phyloP scores from a whole-genome alignment of 2,888 invertebrate species.

The Opisthograptis luteolata region DNA sequence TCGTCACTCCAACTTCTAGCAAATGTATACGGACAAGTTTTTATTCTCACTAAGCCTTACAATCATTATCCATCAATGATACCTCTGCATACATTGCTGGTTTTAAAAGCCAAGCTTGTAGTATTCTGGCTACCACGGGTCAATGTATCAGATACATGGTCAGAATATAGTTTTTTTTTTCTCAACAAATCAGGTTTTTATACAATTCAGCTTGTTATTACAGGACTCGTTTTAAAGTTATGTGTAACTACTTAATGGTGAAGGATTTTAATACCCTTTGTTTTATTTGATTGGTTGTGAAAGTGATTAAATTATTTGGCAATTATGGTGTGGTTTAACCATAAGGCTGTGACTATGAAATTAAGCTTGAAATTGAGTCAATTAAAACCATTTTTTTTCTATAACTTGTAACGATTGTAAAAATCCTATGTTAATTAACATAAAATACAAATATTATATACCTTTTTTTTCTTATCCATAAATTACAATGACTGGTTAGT shows the following conservation, averaged over 20 bases:
- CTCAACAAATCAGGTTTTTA: constrained; percentile 16
- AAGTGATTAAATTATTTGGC: constrained; percentile 13
- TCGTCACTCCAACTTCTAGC: constrained; percentile 6
- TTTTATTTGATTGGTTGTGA: constrained; percentile 22
- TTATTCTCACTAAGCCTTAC: constrained; percentile 26
- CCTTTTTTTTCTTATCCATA: too few species aligned
- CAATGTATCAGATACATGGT: constrained; percentile 27
- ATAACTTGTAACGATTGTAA: too few species aligned
- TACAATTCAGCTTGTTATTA: constrained; percentile 9
- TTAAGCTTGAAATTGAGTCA: too few species aligned
- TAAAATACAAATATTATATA: too few species aligned
- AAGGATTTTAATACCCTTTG: constrained; percentile 17
- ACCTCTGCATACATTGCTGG: constrained; percentile 20
- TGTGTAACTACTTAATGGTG: constrained; percentile 16
- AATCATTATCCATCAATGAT: constrained; percentile 22
- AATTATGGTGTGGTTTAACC: constrained; percentile 4
- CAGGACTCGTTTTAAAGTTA: constrained; percentile 9
- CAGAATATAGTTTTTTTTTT: constrained; percentile 18
- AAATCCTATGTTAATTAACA: too few species aligned
- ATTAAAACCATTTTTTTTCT: too few species aligned
- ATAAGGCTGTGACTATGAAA: too few species aligned
- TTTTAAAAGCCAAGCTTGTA: constrained; percentile 11
- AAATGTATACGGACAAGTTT: constrained; percentile 26
- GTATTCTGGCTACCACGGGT: not conserved
- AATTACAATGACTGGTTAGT: too few species aligned